A percentile compares a stretch with the other conserved stretches of the same genome.
Conservation (phyloP, 2,888 invertebrate genomes). For the Gymnoscelis rufifasciata region DNA sequence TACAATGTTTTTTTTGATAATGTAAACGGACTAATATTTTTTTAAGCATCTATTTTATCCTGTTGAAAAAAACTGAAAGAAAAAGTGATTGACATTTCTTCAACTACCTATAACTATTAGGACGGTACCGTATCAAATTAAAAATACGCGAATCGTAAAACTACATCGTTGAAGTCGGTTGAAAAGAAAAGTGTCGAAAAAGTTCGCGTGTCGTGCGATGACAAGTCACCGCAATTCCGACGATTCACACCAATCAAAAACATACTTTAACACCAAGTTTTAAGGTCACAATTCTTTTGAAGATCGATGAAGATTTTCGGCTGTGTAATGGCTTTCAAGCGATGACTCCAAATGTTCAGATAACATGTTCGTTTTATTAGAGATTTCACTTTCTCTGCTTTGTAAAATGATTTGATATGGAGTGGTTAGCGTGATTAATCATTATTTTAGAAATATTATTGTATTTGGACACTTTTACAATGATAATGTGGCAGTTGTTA, state of each 20-base stretch:
- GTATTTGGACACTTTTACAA: too few species aligned
- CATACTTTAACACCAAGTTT: constrained; percentile 6
- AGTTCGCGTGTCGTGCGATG: constrained; percentile 20
- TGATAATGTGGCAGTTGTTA: too few species aligned
- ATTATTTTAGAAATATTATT: neutral
- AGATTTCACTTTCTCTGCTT: constrained; percentile 53
- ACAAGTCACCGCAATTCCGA: constrained; percentile 15
- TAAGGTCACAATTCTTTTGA: constrained; percentile 14
- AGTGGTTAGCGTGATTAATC: neutral
- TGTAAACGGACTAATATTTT: too few species aligned
- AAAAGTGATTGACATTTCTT: too few species aligned
- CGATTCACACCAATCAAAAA: constrained; percentile 10
- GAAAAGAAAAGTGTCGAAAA: constrained; percentile 18
- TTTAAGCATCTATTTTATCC: too few species aligned
- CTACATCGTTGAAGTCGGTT: too few species aligned
- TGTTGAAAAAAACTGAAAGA: too few species aligned
- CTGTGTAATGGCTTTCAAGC: constrained; percentile 40
- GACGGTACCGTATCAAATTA: too few species aligned
- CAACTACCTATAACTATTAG: too few species aligned
- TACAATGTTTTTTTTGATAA: too few species aligned
- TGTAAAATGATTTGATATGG: constrained; percentile 20
- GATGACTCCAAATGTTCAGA: constrained; percentile 50
- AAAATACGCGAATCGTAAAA: too few species aligned
- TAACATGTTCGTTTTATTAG: constrained; percentile 52
- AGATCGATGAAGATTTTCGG: constrained; percentile 11